Evolutionary conservation across 2,797 vertebrate genomes (phyloP), one percentile per base, ranked within the genome.

Genomic region (Lindbergichthys nudifrons): DNA sequence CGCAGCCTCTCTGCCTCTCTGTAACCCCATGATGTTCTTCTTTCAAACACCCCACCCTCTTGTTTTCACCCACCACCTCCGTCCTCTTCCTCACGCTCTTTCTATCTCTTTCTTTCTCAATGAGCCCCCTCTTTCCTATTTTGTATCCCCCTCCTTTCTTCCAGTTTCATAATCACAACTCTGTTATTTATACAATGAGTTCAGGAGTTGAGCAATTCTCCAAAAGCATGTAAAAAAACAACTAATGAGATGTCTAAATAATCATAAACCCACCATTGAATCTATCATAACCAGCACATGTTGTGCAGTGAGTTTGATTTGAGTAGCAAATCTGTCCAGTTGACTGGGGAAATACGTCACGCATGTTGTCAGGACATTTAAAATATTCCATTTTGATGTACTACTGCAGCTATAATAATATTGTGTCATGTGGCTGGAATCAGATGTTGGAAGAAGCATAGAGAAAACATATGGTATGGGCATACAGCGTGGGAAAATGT

Each of bases 1-100:
- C 93, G 11, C 94, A 94, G 57, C 77, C 65, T 75, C 85, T 70
- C 76, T 81, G 62, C 62, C 62, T 50, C 19, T 36, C 32, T 69
- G 51, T 56, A 80, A 80, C 79, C 79, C 89, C 65, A 66, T 68
- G 77, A 83, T 86, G 76, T 79, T 76, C 79, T 62, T 32, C 51
- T 87, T 83, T 81, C 18, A 63, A 75, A 52, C 59, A 75, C 81
- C 71, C 75, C 87, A 82, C 81, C 84, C 85, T 72, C 70, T 36
- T 54, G 61, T 79, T 36, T 36, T 36, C 64, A 23, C 43, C 64
- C 70, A 6, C 45, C 45, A 51, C 65, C 70, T 75, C 73, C 57
- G 43, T 64, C 59, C 60, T 58, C 59, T 42, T 59, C 56, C 41
- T 66, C 73, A 14, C 0, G 32, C 32, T 36, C 32, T 36, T 36